A percentile compares a stretch with the other conserved stretches of the same genome.
phyloP scores from a whole-genome alignment of 1,140 invertebrate genomes.

The Euwallacea similis region DNA sequence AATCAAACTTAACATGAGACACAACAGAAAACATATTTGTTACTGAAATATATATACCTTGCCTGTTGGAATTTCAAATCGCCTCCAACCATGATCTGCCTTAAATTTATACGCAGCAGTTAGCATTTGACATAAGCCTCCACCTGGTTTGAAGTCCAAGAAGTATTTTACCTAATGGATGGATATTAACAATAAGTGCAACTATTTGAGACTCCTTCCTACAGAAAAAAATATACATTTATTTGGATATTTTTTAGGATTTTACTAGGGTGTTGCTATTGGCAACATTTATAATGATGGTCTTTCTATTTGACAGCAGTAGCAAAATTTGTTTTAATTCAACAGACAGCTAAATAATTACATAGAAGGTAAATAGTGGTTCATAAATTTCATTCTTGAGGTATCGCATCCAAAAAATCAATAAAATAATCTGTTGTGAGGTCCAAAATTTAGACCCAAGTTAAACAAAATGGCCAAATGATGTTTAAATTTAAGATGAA shows the following conservation, averaged over 20 bases:
- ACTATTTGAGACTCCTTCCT: neutral
- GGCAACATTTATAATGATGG: no score
- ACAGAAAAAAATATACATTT: neutral
- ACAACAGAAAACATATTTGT: constrained; percentile 20
- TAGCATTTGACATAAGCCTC: constrained; percentile 89
- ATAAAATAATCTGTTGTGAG: no score
- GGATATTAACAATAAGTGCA: neutral
- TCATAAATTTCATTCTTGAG: no score
- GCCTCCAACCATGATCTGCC: constrained; percentile 91
- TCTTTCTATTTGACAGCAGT: no score
- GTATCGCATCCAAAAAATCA: no score
- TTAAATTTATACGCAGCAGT: constrained; percentile 94
- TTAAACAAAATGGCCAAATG: no score
- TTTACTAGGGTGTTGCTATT: no score
- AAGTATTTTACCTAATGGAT: constrained; percentile 64
- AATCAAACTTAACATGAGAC: neutral
- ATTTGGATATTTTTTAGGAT: neutral
- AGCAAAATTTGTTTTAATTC: no score
- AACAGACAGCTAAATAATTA: no score
- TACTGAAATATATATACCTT: constrained; percentile 60
- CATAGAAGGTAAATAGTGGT: no score
- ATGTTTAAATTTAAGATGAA: no score
- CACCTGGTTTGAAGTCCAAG: constrained; percentile 92
- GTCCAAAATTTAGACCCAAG: no score
- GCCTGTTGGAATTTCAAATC: constrained; percentile 87